Evolutionary conservation across 2,113 vertebrate species (phyloP), one percentile per base, ranked within the genome.

Genomic region (Rhegmatorhina hoffmannsi): DNA sequence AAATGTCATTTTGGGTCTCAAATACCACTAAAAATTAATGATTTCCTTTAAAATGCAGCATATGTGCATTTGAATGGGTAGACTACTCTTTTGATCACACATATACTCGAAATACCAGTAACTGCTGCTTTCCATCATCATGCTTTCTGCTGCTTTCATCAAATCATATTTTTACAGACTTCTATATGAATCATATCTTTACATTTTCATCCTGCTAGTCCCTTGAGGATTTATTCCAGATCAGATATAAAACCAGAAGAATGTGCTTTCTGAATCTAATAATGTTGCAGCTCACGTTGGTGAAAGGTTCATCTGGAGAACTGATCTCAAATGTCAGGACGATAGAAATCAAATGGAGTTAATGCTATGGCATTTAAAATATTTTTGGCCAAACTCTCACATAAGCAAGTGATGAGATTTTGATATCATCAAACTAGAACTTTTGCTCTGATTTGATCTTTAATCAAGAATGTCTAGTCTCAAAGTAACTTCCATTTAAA

Each of bases 221-320:
- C 33, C 19, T 68, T 63, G 55, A 56, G 9, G 38, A 77, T 88
- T 95, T 86, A 40, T 86, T 91, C 64, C 72, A 94, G 63, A 93
- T 90, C 55, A 91, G 85, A 93, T 86, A 67, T 47, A 92, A 88
- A 91, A 49, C 43, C 75, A 67, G 84, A 92, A 38, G 13, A 93
- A 60, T 0, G 3, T 70, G 21, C 72, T 92, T 91, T 93, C 68
- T 93, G 38, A 80, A 75, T 78, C 55, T 90, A 88, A 88, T 91
- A 80, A 56, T 33, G 14, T 59, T 77, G 13, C 74, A 89, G 55
- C 38, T 87, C 47, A 52, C 2, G 7, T 28, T 0, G 0, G 68
- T 69, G 20, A 90, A 89, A 90, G 17, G 33, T 92, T 95, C 73
- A 74, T 72, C 49, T 47, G 38, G 7, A 92, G 72, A 91, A 72